These are phyloP conservation scores for Terebella lapidaria DNA, from an alignment of 2,888 invertebrate genomes.

Conservation along the genomic window DNA sequence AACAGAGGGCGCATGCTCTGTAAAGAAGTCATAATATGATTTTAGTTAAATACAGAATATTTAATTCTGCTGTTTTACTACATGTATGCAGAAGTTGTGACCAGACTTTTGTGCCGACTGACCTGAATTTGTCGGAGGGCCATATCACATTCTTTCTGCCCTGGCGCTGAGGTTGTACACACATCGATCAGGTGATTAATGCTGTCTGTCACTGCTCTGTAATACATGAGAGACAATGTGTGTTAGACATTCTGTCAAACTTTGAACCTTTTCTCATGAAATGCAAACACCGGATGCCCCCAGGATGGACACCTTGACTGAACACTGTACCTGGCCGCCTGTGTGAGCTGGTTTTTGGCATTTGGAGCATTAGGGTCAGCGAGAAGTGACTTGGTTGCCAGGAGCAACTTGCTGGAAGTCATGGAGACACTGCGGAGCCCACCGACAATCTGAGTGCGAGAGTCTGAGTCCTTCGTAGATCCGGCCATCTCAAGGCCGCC, in stretches of 20 bases:
- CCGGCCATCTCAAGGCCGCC: conserved; percentile 41
- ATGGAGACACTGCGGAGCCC: conserved; percentile 83
- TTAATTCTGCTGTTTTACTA: too few relatives aligned
- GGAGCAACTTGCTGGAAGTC: conserved; percentile 77
- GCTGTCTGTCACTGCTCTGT: conserved; percentile 80
- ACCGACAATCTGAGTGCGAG: conserved; percentile 76
- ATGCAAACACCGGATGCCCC: too few relatives aligned
- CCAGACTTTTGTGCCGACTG: too few relatives aligned
- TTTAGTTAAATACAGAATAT: background rate
- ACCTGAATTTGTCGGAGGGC: conserved; percentile 84
- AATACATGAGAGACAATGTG: background rate
- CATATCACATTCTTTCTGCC: conserved; percentile 94
- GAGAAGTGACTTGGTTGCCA: conserved; percentile 82
- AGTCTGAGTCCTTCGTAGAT: conserved; percentile 62
- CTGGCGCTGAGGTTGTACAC: conserved; percentile 79
- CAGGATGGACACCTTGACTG: too few relatives aligned
- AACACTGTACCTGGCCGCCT: conserved; percentile 72
- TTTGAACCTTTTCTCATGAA: background rate
- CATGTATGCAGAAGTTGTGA: too few relatives aligned
- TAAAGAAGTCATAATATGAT: background rate
- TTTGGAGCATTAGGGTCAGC: conserved; percentile 86
- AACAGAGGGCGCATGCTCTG: conserved; percentile 73
- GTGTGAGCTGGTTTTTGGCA: conserved; percentile 80
- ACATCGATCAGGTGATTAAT: conserved; percentile 85
- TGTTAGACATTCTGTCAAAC: too few relatives aligned